Evolutionary conservation across 2,888 invertebrate genomes (phyloP).

Genomic region (Thumatha senex): DNA sequence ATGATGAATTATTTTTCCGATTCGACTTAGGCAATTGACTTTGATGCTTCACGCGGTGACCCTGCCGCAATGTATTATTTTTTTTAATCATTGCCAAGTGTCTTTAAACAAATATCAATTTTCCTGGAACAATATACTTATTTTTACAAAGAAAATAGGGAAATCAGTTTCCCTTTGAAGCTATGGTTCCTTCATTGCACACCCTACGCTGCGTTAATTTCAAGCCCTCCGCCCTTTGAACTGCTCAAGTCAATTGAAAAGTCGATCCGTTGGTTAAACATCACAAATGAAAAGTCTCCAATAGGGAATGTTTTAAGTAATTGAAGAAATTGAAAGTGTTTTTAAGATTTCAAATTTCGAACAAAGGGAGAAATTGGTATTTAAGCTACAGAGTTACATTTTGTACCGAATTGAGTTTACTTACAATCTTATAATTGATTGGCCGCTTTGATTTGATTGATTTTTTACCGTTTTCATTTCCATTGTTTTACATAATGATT

Average conservation of each 20-base stretch:
- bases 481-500: slow-evolving; percentile 15
- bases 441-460: slow-evolving; percentile 21
- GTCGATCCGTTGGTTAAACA: slow-evolving; percentile 81
- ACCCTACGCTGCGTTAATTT: slow-evolving; percentile 77
- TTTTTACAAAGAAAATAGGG: slow-evolving; percentile 69
- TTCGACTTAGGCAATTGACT: too few relatives aligned
- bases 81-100: background rate
- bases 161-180: slow-evolving; percentile 76
- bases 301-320: slow-evolving; percentile 78
- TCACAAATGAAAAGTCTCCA: slow-evolving; percentile 78
- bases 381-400: slow-evolving; percentile 38
- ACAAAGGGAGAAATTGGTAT: slow-evolving; percentile 54
- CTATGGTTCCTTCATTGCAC: slow-evolving; percentile 69
- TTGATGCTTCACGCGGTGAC: too few relatives aligned
- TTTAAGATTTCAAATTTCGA: slow-evolving; percentile 60
- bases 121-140: slow-evolving; percentile 41
- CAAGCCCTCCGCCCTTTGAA: slow-evolving; percentile 73
- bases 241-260: slow-evolving; percentile 80
- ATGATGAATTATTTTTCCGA: too few relatives aligned
- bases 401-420: slow-evolving; percentile 36
- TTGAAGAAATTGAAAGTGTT: slow-evolving; percentile 78
- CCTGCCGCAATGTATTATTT: background rate
- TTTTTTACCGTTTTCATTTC: slow-evolving; percentile 33
- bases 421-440: slow-evolving; percentile 46
- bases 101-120: slow-evolving; percentile 19